Evolutionary conservation across 1,140 invertebrate genomes (phyloP).

Genomic region (Dendrolimus punctatus): DNA sequence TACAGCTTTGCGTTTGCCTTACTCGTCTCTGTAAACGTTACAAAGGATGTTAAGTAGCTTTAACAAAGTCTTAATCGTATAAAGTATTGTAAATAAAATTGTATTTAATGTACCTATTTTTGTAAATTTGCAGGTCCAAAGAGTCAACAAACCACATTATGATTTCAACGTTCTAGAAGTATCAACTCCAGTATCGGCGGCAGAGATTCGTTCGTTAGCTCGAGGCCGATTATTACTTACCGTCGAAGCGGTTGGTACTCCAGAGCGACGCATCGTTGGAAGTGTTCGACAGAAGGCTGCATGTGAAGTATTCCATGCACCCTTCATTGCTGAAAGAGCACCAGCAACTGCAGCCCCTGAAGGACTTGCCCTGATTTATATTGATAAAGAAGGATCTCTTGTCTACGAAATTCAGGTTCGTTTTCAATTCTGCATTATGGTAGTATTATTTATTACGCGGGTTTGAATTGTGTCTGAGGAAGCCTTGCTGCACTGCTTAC

Average conservation of each 20-base stretch:
- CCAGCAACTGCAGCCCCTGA: constrained; percentile 63
- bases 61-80: no score
- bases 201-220: constrained; percentile 80
- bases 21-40: no score
- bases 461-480: no score
- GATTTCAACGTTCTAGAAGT: constrained; percentile 84
- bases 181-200: constrained; percentile 78
- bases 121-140: constrained; percentile 40
- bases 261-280: constrained; percentile 77
- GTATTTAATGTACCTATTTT: neutral
- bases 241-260: constrained; percentile 77
- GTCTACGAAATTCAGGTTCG: constrained; percentile 79
- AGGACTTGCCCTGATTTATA: constrained; percentile 85
- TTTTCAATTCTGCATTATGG: constrained; percentile 21
- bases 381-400: constrained; percentile 82
- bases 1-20: no score
- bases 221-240: constrained; percentile 79
- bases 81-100: no score
- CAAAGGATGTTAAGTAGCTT: no score
- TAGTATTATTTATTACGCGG: neutral
- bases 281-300: constrained; percentile 79
- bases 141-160: constrained; percentile 79
- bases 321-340: constrained; percentile 71
- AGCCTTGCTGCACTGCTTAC: no score
- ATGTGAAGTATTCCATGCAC: constrained; percentile 86